These are phyloP conservation scores for Anthonomus grandis DNA, from an alignment of 1,140 invertebrate species.

Conservation along the genomic window DNA sequence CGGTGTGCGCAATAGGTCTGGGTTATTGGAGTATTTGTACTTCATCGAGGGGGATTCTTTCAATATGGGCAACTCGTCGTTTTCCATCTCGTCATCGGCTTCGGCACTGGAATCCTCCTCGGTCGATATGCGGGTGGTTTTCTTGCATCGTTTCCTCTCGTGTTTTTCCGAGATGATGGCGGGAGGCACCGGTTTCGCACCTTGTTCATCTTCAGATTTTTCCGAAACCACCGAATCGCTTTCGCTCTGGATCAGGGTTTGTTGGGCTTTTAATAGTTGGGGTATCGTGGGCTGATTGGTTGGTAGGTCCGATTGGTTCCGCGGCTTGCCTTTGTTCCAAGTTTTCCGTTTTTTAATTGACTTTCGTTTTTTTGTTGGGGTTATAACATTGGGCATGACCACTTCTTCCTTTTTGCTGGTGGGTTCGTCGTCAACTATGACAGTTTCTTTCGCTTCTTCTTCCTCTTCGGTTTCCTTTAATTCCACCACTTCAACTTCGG, in stretches of 20 bases:
- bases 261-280: conserved; percentile 37
- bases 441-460: conserved; percentile 18
- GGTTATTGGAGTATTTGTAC: conserved; percentile 44
- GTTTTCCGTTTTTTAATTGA: conserved; percentile 43
- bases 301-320: conserved; percentile 7
- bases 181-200: too few relatives aligned
- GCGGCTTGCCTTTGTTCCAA: conserved; percentile 43
- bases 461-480: conserved; percentile 23
- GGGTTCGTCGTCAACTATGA: conserved; percentile 12
- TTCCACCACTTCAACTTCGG: conserved; percentile 10
- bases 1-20: conserved; percentile 26
- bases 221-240: conserved; percentile 41
- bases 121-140: conserved; percentile 45
- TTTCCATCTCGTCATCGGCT: conserved; percentile 62
- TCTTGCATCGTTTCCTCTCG: conserved; percentile 54
- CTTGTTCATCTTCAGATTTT: conserved; percentile 41
- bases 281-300: conserved; percentile 39
- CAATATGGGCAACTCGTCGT: conserved; percentile 50
- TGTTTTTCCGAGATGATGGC: conserved; percentile 30
- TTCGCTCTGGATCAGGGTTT: conserved; percentile 30
- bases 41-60: conserved; percentile 37
- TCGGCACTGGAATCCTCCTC: conserved; percentile 60
- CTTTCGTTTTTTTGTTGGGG: conserved; percentile 37
- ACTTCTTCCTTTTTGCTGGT: background rate
- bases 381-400: background rate